Evolutionary conservation across 2,113 vertebrate species (phyloP).

Genomic region (Poecilia latipinna): DNA sequence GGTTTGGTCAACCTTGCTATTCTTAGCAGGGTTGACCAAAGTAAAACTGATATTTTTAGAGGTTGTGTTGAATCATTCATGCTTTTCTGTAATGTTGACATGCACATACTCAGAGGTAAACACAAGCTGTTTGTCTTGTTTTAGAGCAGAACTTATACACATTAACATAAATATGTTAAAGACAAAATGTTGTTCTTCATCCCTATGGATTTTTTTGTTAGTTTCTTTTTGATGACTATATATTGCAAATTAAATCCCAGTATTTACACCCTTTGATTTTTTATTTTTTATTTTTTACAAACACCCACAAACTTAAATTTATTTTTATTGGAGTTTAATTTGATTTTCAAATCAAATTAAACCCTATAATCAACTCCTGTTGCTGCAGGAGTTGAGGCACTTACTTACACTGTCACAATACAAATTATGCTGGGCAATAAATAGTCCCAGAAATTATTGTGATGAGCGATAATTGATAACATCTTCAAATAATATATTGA

Average conservation of each 20-base stretch:
- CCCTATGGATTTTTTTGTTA: neutral
- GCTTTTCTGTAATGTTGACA: neutral
- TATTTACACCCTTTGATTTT: neutral
- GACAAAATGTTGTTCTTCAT: neutral
- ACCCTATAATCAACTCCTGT: no score
- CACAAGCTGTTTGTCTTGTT: neutral
- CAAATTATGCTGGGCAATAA: no score
- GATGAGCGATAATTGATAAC: no score
- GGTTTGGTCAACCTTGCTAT: slow-evolving; percentile 3
- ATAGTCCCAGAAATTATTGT: no score
- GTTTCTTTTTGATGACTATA: neutral
- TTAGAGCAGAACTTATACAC: neutral
- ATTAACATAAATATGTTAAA: neutral
- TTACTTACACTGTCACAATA: no score
- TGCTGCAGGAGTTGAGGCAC: neutral
- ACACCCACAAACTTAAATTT: neutral
- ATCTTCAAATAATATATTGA: no score
- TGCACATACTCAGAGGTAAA: neutral
- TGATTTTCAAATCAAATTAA: neutral
- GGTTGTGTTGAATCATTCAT: neutral
- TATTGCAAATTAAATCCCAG: neutral
- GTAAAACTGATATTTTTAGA: slow-evolving; percentile 12
- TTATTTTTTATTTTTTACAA: no score
- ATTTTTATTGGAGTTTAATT: neutral
- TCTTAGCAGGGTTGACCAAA: slow-evolving; percentile 12